Percentiles rank a stretch among this genome's conserved stretches.
Conservation (phyloP, 2,113 vertebrate genomes). For the Mesocricetus auratus region DNA sequence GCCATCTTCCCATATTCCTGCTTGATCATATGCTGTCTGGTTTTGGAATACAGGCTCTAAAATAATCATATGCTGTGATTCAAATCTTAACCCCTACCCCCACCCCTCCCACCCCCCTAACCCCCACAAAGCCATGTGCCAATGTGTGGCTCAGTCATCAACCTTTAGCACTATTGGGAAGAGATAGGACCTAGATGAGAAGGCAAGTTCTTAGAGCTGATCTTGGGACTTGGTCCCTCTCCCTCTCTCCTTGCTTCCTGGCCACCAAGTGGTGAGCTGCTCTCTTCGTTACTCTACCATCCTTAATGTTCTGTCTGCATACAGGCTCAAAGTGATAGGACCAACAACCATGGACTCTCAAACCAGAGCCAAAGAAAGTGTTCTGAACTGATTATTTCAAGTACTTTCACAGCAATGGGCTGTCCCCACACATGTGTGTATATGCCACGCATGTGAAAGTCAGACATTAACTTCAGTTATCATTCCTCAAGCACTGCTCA, state of each 20-base stretch:
- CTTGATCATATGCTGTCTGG: neutral
- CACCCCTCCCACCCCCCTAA: no score
- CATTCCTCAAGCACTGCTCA: neutral
- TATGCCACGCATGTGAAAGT: neutral
- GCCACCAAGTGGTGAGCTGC: neutral
- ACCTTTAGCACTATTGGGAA: no score
- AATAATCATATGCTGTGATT: neutral
- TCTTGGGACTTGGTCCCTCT: neutral
- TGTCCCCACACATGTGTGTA: neutral
- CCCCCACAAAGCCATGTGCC: no score
- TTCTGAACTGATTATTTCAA: neutral
- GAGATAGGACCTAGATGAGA: neutral
- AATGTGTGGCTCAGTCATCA: neutral
- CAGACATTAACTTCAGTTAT: neutral
- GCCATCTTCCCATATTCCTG: neutral
- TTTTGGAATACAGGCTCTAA: neutral
- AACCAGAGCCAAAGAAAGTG: neutral
- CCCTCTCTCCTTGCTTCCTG: neutral
- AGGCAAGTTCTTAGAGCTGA: neutral
- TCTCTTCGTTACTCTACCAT: neutral
- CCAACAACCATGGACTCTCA: neutral
- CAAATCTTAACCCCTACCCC: no score
- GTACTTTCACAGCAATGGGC: neutral
- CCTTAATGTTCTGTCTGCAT: neutral
- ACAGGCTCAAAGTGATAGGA: neutral